A percentile compares a stretch with the other conserved stretches of the same genome.
Conservation (phyloP, 2,888 invertebrate species). For the Argyresthia albistria region DNA sequence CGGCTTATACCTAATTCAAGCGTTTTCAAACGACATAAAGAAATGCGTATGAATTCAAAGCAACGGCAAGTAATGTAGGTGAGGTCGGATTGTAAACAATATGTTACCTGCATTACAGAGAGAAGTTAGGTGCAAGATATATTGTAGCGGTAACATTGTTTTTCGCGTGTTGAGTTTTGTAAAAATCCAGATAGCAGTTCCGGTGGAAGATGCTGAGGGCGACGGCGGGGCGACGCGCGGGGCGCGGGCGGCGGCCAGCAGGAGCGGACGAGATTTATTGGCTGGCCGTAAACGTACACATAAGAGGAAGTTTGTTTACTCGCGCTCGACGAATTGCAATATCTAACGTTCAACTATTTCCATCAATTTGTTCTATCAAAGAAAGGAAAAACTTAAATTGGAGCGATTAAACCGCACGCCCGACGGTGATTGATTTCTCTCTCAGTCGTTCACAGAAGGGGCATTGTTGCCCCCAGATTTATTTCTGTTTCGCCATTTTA, state of each 20-base stretch:
- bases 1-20: conserved; percentile 54
- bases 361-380: conserved; percentile 50
- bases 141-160: conserved; percentile 38
- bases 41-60: conserved; percentile 45
- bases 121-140: conserved; percentile 28
- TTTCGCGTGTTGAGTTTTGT: conserved; percentile 47
- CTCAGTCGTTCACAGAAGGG: conserved; percentile 22
- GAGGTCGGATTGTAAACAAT: conserved; percentile 19
- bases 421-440: conserved; percentile 53
- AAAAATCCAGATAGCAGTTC: conserved; percentile 52
- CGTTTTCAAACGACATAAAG: conserved; percentile 45
- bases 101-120: conserved; percentile 15
- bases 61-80: conserved; percentile 29
- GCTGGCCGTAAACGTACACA: conserved; percentile 39
- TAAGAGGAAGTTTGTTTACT: conserved; percentile 49
- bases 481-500: conserved; percentile 65
- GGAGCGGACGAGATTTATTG: conserved; percentile 50
- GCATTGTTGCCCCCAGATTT: conserved; percentile 58
- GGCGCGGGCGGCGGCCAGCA: conserved; percentile 47
- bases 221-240: conserved; percentile 16
- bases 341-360: conserved; percentile 56
- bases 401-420: conserved; percentile 44
- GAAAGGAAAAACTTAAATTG: conserved; percentile 61
- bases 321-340: conserved; percentile 39
- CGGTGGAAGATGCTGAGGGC: conserved; percentile 48